These are phyloP conservation scores for Phacellophora camtschatica DNA, from an alignment of 30 jellyfish, hydroid and myxozoan species.

Conservation along the genomic window DNA sequence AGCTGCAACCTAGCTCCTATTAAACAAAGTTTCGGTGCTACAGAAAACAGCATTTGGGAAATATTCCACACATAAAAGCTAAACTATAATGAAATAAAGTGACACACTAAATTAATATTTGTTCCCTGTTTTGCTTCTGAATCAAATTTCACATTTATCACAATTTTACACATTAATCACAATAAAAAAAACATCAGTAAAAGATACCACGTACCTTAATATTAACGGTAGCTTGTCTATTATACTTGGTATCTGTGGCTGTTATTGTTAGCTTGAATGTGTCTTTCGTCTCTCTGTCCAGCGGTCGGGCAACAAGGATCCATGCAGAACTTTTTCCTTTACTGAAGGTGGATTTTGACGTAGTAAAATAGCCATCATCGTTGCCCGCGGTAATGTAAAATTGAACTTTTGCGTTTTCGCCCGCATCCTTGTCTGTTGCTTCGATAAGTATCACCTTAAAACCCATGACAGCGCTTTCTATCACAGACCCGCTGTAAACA, in stretches of 20 bases:
- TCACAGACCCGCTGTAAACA: conserved; percentile 48
- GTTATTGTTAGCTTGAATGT: conserved; percentile 63
- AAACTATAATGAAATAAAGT: too few species aligned
- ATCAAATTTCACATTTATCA: too few species aligned
- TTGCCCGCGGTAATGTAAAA: conserved; percentile 87
- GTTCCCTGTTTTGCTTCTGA: too few species aligned
- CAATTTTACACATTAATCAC: too few species aligned
- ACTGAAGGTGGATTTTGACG: conserved; percentile 73
- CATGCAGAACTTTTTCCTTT: conserved; percentile 79
- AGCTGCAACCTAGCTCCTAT: too few species aligned
- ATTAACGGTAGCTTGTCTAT: conserved; percentile 54
- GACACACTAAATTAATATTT: too few species aligned
- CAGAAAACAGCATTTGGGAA: too few species aligned
- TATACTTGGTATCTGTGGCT: conserved; percentile 84
- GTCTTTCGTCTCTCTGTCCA: conserved; percentile 86
- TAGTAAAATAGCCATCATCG: conserved; percentile 86
- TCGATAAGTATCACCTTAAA: conserved; percentile 39
- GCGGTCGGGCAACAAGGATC: conserved; percentile 75
- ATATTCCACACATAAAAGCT: too few species aligned
- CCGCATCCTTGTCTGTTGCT: conserved; percentile 93
- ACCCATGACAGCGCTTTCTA: conserved; percentile 60
- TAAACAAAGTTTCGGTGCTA: too few species aligned
- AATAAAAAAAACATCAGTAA: too few species aligned
- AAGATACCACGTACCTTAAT: conserved; percentile 85
- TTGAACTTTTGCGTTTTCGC: conserved; percentile 84